Evolutionary conservation across 2,113 vertebrate species (phyloP).

Genomic region (Clarias gariepinus): DNA sequence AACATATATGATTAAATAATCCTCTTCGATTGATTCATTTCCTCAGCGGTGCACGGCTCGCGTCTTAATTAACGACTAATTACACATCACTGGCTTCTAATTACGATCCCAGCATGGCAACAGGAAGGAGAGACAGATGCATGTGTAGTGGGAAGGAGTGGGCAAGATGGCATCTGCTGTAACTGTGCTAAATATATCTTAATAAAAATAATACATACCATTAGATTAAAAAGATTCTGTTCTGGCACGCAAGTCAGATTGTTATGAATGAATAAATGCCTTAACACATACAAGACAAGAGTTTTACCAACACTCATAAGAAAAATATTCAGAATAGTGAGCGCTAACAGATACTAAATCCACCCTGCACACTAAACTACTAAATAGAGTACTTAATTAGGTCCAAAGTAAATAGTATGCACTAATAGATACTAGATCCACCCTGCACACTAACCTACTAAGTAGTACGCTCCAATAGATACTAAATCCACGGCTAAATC

Average conservation of each 20-base stretch:
- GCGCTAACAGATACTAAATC: no score
- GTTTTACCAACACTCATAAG: no score
- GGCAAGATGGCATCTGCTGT: background rate
- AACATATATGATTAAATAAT: conserved; percentile 18
- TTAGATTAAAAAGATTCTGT: background rate
- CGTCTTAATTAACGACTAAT: conserved; percentile 52
- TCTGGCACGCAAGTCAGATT: background rate
- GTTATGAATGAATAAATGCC: background rate
- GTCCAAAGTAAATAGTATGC: no score
- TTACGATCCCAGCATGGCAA: conserved; percentile 42
- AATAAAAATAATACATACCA: background rate
- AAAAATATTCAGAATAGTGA: background rate
- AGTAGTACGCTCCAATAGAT: no score
- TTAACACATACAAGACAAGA: background rate
- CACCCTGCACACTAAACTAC: no score
- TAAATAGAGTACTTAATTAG: no score
- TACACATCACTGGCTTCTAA: conserved; percentile 51
- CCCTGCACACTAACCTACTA: no score
- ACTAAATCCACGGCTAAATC: no score
- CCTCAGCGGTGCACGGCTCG: conserved; percentile 16
- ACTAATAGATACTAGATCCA: no score
- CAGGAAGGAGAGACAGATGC: background rate
- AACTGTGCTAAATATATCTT: background rate
- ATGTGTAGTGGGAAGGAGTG: background rate
- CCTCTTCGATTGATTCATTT: conserved; percentile 2